These are phyloP conservation scores for Charanyca ferruginea DNA, from an alignment of 2,888 invertebrate species.

Conservation along the genomic window DNA sequence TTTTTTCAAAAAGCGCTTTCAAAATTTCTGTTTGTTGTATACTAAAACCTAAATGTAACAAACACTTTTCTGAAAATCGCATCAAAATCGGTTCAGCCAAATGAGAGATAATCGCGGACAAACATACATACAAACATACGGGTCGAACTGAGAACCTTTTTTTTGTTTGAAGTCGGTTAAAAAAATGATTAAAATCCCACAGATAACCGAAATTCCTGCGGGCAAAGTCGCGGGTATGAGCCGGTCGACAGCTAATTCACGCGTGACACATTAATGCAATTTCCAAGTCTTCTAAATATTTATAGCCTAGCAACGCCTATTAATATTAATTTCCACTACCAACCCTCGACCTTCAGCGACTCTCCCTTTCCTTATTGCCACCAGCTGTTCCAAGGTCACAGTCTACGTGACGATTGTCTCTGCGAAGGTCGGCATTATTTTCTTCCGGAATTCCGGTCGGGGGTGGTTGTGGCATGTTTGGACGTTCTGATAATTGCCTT, in stretches of 20 bases:
- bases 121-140: too few species aligned
- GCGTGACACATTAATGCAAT: background rate
- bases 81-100: too few species aligned
- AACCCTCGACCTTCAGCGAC: conserved; percentile 28
- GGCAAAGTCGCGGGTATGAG: too few species aligned
- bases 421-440: conserved; percentile 31
- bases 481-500: background rate
- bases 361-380: conserved; percentile 17
- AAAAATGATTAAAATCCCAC: too few species aligned
- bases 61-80: too few species aligned
- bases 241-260: background rate
- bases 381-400: conserved; percentile 37
- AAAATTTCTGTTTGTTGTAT: too few species aligned
- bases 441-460: conserved; percentile 12
- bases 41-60: too few species aligned
- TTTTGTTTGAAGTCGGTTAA: too few species aligned
- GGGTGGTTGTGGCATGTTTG: conserved; percentile 14
- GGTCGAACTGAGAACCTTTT: too few species aligned
- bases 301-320: conserved; percentile 3
- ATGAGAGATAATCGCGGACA: too few species aligned
- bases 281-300: conserved; percentile 8
- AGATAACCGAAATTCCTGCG: too few species aligned
- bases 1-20: too few species aligned
- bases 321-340: conserved; percentile 36
- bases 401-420: conserved; percentile 41